Conservation (phyloP, 2,888 invertebrate genomes). For the Sisyra terminalis region DNA sequence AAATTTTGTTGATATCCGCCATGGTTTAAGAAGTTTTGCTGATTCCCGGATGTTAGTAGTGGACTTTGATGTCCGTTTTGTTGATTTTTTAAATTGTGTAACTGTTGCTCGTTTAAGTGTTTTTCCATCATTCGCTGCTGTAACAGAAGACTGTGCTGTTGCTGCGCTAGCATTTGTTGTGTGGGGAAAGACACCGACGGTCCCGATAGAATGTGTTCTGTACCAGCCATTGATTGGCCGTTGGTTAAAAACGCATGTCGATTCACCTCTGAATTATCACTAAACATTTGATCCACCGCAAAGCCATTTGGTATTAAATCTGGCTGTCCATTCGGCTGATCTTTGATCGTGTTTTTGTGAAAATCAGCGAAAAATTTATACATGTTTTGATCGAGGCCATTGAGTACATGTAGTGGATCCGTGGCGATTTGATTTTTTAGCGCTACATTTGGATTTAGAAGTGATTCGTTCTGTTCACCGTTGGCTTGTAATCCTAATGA, state of each 20-base stretch:
- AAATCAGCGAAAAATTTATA: constrained; percentile 58
- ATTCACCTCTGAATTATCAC: constrained; percentile 3
- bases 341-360: constrained; percentile 36
- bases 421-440: background rate
- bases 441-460: background rate
- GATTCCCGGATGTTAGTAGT: background rate
- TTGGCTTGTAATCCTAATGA: background rate
- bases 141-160: constrained; percentile 15
- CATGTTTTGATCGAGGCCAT: constrained; percentile 29
- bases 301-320: constrained; percentile 11
- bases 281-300: constrained; percentile 7
- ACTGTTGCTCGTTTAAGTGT: constrained; percentile 18
- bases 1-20: constrained; percentile 10
- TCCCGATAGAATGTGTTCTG: constrained; percentile 3
- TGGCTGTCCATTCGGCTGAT: constrained; percentile 15
- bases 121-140: constrained; percentile 23
- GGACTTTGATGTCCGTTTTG: constrained; percentile 8
- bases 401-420: constrained; percentile 10
- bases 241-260: constrained; percentile 8
- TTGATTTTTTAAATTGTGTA: constrained; percentile 20
- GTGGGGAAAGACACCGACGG: background rate
- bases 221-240: constrained; percentile 9
- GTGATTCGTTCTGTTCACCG: background rate
- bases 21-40: constrained; percentile 3
- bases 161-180: background rate